Evolutionary conservation across 2,888 invertebrate species (phyloP).

Genomic region (Synergus gifuensis): DNA sequence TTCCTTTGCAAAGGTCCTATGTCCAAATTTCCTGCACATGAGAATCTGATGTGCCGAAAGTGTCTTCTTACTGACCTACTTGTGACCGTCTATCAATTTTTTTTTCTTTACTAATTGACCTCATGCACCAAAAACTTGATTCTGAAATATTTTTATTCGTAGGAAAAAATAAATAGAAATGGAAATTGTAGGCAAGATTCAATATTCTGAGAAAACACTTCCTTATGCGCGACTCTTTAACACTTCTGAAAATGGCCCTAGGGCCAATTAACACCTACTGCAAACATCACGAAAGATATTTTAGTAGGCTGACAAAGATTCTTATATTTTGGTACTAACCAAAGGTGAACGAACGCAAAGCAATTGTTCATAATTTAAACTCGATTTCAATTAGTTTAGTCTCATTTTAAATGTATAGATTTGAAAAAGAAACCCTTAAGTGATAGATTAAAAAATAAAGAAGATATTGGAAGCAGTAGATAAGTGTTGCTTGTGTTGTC

Average conservation of each 20-base stretch:
- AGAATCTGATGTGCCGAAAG: neutral
- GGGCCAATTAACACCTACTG: slow-evolving; percentile 57
- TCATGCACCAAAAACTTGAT: too few relatives aligned
- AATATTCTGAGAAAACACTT: slow-evolving; percentile 31
- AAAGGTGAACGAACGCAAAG: slow-evolving; percentile 17
- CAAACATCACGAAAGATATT: slow-evolving; percentile 16
- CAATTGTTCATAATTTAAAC: neutral
- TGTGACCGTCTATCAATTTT: neutral
- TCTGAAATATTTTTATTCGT: too few relatives aligned
- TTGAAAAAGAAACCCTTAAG: neutral
- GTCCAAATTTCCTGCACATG: slow-evolving; percentile 5
- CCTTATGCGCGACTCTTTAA: slow-evolving; percentile 64
- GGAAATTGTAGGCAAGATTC: neutral
- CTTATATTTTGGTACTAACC: neutral
- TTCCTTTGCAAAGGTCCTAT: slow-evolving; percentile 3
- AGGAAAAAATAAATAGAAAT: neutral
- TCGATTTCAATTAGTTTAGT: neutral
- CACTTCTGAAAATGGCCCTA: slow-evolving; percentile 58
- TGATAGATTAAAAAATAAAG: neutral
- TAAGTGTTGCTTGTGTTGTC: neutral
- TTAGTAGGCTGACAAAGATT: slow-evolving; percentile 20
- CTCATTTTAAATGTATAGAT: neutral
- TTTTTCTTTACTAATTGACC: neutral
- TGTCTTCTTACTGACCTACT: neutral
- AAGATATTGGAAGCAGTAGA: too few relatives aligned